phyloP scores from a whole-genome alignment of 2,113 vertebrate genomes.

The Vidua chalybeata region DNA sequence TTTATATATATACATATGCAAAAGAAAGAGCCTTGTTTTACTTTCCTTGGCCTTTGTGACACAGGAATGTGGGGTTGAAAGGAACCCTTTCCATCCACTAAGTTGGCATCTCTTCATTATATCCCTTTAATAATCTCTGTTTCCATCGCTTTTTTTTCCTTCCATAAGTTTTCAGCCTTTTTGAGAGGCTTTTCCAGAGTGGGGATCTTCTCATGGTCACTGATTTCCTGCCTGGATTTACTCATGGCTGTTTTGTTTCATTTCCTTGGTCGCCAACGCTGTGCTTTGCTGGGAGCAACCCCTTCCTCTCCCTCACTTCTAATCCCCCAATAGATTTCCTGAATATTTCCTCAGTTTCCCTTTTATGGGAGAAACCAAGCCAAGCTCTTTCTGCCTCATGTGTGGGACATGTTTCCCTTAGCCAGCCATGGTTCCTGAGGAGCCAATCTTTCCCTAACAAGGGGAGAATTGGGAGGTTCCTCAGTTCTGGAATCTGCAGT shows the following conservation, averaged over 20 bases:
- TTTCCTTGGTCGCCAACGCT: neutral
- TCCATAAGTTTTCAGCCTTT: neutral
- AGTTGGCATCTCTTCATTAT: neutral
- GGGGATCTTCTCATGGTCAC: neutral
- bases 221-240: neutral
- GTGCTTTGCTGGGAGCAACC: neutral
- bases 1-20: neutral
- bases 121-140: neutral
- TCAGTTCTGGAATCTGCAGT: neutral
- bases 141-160: neutral
- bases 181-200: neutral
- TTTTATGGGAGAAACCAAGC: neutral
- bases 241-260: neutral
- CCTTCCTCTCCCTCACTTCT: neutral
- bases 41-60: neutral
- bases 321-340: neutral
- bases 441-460: neutral
- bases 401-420: neutral
- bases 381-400: neutral
- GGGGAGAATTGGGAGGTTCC: rapidly evolving
- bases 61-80: neutral
- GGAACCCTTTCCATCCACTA: neutral
- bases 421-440: neutral
- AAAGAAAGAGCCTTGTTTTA: neutral
- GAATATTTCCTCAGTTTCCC: neutral